Evolutionary conservation across 2,888 invertebrate genomes (phyloP).

Genomic region (Torymus aiolomorphi): DNA sequence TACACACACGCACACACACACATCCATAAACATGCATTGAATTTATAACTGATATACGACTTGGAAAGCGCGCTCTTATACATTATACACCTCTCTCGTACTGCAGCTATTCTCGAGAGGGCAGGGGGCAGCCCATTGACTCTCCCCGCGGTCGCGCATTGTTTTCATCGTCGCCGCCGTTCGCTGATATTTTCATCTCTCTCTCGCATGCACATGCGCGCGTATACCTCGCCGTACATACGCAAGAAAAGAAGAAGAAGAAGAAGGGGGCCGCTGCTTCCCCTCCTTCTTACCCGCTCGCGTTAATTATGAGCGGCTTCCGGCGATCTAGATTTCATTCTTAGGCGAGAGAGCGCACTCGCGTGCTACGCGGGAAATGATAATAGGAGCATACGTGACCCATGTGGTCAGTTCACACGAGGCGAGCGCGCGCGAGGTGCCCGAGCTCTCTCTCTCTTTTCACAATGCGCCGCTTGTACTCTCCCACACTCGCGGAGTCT

Average conservation of each 20-base stretch:
- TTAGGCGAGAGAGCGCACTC: conserved; percentile 66
- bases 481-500: conserved; percentile 75
- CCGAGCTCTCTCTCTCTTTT: conserved; percentile 51
- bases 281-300: conserved; percentile 51
- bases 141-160: conserved; percentile 23
- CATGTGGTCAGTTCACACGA: conserved; percentile 76
- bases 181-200: conserved; percentile 52
- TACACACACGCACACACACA: too few species aligned
- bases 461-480: conserved; percentile 73
- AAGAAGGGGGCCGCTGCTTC: not conserved
- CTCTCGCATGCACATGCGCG: not conserved
- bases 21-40: conserved; percentile 12
- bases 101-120: not conserved
- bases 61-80: not conserved
- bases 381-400: conserved; percentile 75
- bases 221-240: not conserved
- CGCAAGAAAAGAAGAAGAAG: too few species aligned
- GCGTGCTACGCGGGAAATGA: conserved; percentile 72
- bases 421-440: conserved; percentile 59
- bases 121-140: conserved; percentile 12
- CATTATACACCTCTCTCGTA: too few species aligned
- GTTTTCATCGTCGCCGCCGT: conserved; percentile 49
- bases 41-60: conserved; percentile 20
- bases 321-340: conserved; percentile 77
- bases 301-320: conserved; percentile 76